Evolutionary conservation across 2,888 invertebrate genomes (phyloP), one percentile per base, ranked within the genome.

Genomic region (Protophormia terraenovae): DNA sequence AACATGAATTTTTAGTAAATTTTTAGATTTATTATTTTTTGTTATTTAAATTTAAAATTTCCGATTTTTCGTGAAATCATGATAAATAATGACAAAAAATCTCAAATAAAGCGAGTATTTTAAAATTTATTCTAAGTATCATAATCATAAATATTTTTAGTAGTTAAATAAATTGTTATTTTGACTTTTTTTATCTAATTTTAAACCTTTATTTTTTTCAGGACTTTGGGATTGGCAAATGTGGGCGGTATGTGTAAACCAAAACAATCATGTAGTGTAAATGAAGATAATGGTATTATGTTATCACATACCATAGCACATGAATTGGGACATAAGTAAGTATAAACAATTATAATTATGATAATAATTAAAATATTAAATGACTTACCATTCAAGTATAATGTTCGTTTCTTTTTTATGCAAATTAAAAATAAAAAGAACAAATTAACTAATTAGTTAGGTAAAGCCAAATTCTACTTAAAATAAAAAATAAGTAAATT

Each of bases 281-380:
- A 97, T 92, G 97, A 98, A 93, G 98, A 98, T 93, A 96, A 96
- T 91, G 98, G 98, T 87, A 96, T 98, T 87, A 95, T 96, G 91
- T 94, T 97, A 78, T 97, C 97, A 29, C 96, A 97, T 93, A 97
- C 97, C 87, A 96, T 98, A 89, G 96, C 97, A 6, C 98, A 98
- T 91, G 98, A 98, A 93, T 93, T 98, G 90, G 98, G 98, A 82
- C 98, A 98, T 93, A 97, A 97, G 98, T 98, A 93, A 94, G 96
- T 94, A 16, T 3, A 60, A 19, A 12, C n/a, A 41, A n/a, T 41
- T n/a, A 41, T n/a, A 41, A 4, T 5, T 14, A 41, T n/a, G n/a
- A n/a, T n/a, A 3, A 2, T n/a, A 12, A 41, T 4, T 14, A n/a
- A 41, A 14, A 35, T 7, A 35, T 6, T 35, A 8, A 10, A 35